Conservation (phyloP, 2,888 invertebrate genomes). For the Plebejus anna region DNA sequence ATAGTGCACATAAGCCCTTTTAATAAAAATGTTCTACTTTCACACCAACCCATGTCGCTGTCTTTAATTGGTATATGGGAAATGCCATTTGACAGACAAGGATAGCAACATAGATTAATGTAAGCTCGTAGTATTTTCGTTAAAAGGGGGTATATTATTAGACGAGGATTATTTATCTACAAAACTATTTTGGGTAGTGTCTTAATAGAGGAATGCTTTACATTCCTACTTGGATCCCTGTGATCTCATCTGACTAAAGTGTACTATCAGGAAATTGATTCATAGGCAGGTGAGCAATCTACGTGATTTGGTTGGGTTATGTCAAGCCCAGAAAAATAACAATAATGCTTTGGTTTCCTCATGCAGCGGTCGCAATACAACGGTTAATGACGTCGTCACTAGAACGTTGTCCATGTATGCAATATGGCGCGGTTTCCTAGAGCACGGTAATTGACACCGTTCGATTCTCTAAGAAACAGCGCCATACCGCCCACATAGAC, state of each 20-base stretch:
- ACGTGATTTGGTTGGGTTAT: neutral
- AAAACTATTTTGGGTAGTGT: neutral
- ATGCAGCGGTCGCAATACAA: too few species aligned
- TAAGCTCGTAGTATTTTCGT: neutral
- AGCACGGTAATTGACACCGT: too few species aligned
- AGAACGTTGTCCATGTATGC: too few species aligned
- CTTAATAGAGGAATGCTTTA: neutral
- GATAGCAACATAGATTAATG: neutral
- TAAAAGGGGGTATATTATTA: neutral
- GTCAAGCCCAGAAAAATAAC: neutral
- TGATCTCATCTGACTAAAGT: constrained; percentile 8
- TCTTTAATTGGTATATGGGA: neutral
- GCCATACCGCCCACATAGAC: too few species aligned
- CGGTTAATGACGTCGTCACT: too few species aligned
- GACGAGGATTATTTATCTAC: neutral
- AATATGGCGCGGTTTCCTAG: too few species aligned
- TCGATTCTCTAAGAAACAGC: too few species aligned
- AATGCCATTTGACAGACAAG: neutral
- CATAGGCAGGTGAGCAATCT: neutral
- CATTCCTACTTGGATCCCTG: constrained; percentile 6
- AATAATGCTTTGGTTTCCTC: neutral
- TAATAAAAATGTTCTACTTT: neutral
- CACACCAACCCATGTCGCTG: neutral
- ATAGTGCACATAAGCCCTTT: neutral
- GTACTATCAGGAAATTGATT: neutral